A percentile compares a stretch with the other conserved stretches of the same genome.
Evolutionary conservation across 2,113 vertebrate genomes (phyloP).

Genomic region (Climacteris rufus): DNA sequence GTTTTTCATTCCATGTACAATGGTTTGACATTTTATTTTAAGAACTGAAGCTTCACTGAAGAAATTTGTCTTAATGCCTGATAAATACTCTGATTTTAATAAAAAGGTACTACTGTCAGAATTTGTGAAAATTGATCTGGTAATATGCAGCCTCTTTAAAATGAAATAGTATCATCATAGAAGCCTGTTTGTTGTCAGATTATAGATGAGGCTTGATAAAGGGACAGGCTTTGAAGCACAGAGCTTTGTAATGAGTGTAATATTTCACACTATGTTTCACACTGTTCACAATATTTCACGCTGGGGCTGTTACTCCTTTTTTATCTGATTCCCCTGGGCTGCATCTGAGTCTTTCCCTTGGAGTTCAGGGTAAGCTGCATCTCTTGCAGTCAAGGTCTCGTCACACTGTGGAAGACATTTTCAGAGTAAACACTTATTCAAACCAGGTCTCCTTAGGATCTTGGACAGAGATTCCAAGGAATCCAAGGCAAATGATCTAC

Average conservation of each 20-base stretch:
- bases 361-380: neutral
- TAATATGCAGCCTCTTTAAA: neutral
- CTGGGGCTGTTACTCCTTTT: constrained; percentile 18
- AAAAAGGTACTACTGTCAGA: neutral
- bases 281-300: neutral
- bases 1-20: neutral
- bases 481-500: neutral
- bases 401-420: neutral
- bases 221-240: neutral
- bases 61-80: neutral
- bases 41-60: neutral
- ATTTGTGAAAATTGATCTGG: neutral
- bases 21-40: neutral
- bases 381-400: neutral
- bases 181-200: constrained; percentile 18
- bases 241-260: constrained; percentile 33
- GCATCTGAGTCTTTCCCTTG: neutral
- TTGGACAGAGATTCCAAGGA: neutral
- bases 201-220: neutral
- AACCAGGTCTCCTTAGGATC: neutral
- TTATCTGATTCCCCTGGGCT: constrained; percentile 12
- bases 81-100: neutral
- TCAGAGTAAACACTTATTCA: neutral
- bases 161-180: neutral
- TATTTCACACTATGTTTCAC: constrained; percentile 44